These are phyloP conservation scores for Coecobrya sp. DNA, from an alignment of 2,888 invertebrate species.

Conservation along the genomic window DNA sequence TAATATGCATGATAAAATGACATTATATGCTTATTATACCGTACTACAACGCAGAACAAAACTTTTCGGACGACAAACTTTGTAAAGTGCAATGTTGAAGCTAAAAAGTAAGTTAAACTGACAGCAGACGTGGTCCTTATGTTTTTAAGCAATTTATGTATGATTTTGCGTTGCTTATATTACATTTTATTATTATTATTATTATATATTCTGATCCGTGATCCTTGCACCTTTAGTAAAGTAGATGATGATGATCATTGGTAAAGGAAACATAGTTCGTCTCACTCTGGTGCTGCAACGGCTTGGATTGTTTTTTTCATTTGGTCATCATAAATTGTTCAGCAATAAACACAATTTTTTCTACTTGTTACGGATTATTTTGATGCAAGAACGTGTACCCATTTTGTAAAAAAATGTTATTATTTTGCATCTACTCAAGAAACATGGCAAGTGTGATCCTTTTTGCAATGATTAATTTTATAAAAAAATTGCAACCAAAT, in stretches of 20 bases:
- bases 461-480: too few relatives aligned
- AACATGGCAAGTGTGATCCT: too few relatives aligned
- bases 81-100: conserved; percentile 34
- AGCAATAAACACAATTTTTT: too few relatives aligned
- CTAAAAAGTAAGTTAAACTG: neutral
- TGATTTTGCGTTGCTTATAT: neutral
- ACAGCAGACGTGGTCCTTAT: neutral
- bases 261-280: neutral
- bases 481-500: neutral
- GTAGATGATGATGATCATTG: neutral
- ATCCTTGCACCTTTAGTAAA: neutral
- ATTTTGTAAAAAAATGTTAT: too few relatives aligned
- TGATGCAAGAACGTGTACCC: too few relatives aligned
- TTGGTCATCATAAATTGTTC: too few relatives aligned
- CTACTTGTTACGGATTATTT: too few relatives aligned
- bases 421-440: too few relatives aligned
- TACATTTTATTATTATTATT: conserved; percentile 12
- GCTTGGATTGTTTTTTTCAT: too few relatives aligned
- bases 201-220: neutral
- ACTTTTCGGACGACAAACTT: conserved; percentile 55
- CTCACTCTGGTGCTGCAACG: neutral
- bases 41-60: conserved; percentile 22
- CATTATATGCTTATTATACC: conserved; percentile 56
- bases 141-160: conserved; percentile 19
- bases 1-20: conserved; percentile 51